These are phyloP conservation scores for Enteromius unitaeniatus DNA, from an alignment of 2,797 vertebrate genomes.

Conservation along the genomic window DNA sequence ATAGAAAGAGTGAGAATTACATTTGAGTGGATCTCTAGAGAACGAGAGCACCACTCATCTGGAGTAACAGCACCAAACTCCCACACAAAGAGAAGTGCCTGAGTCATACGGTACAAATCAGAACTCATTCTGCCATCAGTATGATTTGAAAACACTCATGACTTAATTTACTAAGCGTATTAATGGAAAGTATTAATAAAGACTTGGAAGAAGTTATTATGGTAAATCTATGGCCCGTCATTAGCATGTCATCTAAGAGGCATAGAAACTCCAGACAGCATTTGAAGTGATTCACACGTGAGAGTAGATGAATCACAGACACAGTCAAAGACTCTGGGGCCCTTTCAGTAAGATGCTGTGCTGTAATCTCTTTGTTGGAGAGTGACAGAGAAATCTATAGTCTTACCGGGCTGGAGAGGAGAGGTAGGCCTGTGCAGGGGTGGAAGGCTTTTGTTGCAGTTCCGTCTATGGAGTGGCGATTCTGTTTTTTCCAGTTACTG, in stretches of 20 bases:
- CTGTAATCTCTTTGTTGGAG: not conserved
- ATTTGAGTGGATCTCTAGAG: conserved; percentile 3
- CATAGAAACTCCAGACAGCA: not conserved
- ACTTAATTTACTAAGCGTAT: conserved; percentile 2
- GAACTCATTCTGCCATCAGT: not conserved
- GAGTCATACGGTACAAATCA: conserved; percentile 8
- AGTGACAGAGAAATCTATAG: not conserved
- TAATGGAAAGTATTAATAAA: conserved; percentile 3
- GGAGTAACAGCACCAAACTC: conserved; percentile 16
- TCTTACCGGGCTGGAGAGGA: conserved; percentile 95
- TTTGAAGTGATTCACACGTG: conserved; percentile 30
- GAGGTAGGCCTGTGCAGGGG: conserved; percentile 94
- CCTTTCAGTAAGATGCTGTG: conserved; percentile 6
- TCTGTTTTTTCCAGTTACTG: conserved; percentile 88
- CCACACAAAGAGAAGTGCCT: conserved; percentile 56
- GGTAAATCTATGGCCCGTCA: not conserved
- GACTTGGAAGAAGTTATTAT: not conserved
- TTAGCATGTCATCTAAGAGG: not conserved
- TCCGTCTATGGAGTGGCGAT: conserved; percentile 90
- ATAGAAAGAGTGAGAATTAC: not conserved
- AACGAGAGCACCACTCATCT: conserved; percentile 27
- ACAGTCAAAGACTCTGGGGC: not conserved
- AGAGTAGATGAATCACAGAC: conserved; percentile 19
- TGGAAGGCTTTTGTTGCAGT: conserved; percentile 95
- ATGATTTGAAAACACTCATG: conserved; percentile 17